Evolutionary conservation across 2,888 invertebrate species (phyloP), one percentile per base, ranked within the genome.

Genomic region (Drosophila prolongata): DNA sequence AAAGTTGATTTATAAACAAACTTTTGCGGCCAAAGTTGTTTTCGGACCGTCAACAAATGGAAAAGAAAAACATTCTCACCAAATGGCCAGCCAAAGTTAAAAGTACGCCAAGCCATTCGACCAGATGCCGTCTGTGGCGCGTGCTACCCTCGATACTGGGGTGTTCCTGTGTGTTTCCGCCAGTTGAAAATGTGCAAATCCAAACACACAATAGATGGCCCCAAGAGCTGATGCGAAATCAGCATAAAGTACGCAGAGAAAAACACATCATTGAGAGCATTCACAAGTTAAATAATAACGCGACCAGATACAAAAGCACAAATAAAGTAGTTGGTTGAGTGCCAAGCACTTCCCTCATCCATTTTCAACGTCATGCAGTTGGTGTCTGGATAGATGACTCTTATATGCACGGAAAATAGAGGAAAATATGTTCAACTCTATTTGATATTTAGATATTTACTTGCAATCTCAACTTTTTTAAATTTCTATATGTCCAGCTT

Each of bases 1-100:
- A 85, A 79, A 84, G 72, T 78, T 87, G 87, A 87, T 87, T 87
- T 87, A 87, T 76, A 80, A 80, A 84, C 81, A 87, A 80, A 80
- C 80, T 80, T 80, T 53, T 84, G 78, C 66, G 66, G 60, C 67
- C 64, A 56, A 87, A 81, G 74, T 79, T 81, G 64, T 76, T 67
- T 74, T 77, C 73, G 75, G 69, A 76, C 79, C 73, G 56, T 68
- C 82, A 73, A 68, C 81, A 84, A 87, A 77, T 66, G 78, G 52
- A 53, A 49, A 58, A 74, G 72, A 74, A 77, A 65, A 60, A 47
- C 69, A 71, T 58, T 42, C 62, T 55, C 61, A 44, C 77, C 62
- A 78, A 68, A 78, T 78, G 68, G 65, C 68, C 72, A 80, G 56
- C 60, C 56, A 75, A 78, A 81, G 76, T 62, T 74, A 62, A 74